phyloP scores from a whole-genome alignment of 2,888 invertebrate species.

The Coronaproctus castanopsis region DNA sequence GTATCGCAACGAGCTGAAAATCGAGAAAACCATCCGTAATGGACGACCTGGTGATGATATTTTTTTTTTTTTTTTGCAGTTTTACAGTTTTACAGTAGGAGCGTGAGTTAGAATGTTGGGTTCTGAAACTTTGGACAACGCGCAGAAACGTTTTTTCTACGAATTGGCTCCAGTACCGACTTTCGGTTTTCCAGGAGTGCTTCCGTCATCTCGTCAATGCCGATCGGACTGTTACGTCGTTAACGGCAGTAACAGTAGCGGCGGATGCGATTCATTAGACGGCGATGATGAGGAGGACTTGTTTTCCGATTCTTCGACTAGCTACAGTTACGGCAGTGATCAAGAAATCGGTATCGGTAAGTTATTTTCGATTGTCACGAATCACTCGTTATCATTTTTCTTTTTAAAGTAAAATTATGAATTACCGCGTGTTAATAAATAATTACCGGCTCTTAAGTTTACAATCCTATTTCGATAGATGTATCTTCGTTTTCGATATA shows the following conservation, averaged over 20 bases:
- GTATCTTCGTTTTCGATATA: too few species aligned
- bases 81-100: background rate
- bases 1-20: too few species aligned
- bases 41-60: too few species aligned
- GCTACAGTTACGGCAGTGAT: conserved; percentile 54
- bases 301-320: conserved; percentile 38
- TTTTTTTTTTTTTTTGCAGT: too few species aligned
- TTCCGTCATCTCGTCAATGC: background rate
- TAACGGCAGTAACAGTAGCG: background rate
- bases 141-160: background rate
- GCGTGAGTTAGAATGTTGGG: background rate
- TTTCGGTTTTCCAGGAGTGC: background rate
- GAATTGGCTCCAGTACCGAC: background rate
- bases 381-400: too few species aligned
- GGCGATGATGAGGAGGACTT: conserved; percentile 31
- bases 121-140: background rate
- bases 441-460: too few species aligned
- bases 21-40: too few species aligned
- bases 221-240: background rate
- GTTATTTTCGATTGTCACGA: too few species aligned
- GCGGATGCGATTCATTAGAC: background rate
- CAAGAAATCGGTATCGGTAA: conserved; percentile 49
- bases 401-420: too few species aligned
- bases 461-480: too few species aligned
- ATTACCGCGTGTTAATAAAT: too few species aligned